Conservation (phyloP, 1,140 invertebrate species). For the Achroia grisella region DNA sequence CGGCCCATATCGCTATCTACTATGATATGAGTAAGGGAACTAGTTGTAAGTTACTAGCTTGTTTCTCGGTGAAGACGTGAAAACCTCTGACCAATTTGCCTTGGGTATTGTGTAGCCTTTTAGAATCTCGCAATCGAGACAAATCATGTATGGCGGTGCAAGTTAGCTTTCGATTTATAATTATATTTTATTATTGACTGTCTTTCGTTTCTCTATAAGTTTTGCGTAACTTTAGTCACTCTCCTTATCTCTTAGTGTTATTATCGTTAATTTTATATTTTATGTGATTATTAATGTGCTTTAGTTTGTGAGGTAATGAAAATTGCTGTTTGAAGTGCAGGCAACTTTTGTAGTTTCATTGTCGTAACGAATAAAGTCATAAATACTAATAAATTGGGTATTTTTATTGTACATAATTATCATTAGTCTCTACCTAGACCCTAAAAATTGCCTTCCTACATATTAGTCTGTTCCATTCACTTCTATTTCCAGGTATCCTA, state of each 20-base stretch:
- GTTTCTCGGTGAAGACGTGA: conserved; percentile 55
- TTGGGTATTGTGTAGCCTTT: conserved; percentile 65
- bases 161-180: conserved; percentile 47
- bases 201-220: too few relatives aligned
- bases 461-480: too few relatives aligned
- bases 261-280: conserved; percentile 59
- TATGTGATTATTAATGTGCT: conserved; percentile 59
- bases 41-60: conserved; percentile 63
- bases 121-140: conserved; percentile 55
- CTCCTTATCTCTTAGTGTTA: conserved; percentile 41
- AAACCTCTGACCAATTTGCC: conserved; percentile 68
- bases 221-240: conserved; percentile 47
- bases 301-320: conserved; percentile 64
- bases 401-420: too few relatives aligned
- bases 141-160: conserved; percentile 65
- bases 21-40: conserved; percentile 35
- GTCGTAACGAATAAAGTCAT: conserved; percentile 72
- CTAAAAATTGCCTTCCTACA: too few relatives aligned
- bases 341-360: conserved; percentile 73
- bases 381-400: conserved; percentile 48
- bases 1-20: too few relatives aligned
- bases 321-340: conserved; percentile 67
- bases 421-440: too few relatives aligned
- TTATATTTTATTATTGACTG: conserved; percentile 25
- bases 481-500: too few relatives aligned